These are phyloP conservation scores for Hartigia nigra DNA, from an alignment of 2,888 invertebrate genomes.

Conservation along the genomic window DNA sequence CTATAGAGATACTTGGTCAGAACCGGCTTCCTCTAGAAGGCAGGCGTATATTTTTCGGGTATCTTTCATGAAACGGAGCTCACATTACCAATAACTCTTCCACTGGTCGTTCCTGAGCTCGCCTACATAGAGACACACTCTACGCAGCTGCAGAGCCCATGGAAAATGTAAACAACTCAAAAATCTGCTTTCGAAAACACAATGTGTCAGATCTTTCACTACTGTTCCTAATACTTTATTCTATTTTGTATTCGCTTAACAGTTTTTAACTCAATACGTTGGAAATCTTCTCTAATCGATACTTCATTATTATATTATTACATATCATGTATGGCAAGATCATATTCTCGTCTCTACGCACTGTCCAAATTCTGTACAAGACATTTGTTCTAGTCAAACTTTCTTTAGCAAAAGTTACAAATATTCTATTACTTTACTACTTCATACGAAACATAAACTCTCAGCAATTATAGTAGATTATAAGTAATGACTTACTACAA, in stretches of 20 bases:
- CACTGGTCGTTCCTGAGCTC: constrained; percentile 1
- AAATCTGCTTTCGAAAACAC: neutral
- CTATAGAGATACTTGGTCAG: neutral
- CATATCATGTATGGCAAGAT: neutral
- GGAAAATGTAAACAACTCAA: constrained; percentile 19
- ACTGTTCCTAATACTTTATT: neutral
- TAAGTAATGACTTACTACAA: neutral
- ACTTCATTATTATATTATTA: neutral
- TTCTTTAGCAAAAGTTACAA: neutral
- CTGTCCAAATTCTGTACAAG: neutral
- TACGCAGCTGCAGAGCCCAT: constrained; percentile 15
- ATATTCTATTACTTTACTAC: neutral
- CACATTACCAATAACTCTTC: neutral
- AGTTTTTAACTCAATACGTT: neutral
- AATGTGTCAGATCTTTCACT: neutral
- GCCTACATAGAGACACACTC: neutral
- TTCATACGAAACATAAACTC: neutral
- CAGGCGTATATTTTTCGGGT: constrained; percentile 17
- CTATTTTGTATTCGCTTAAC: neutral
- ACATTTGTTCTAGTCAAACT: neutral
- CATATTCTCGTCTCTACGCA: neutral
- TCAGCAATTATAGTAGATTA: neutral
- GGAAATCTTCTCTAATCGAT: neutral
- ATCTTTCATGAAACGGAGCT: constrained; percentile 6
- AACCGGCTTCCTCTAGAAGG: constrained; percentile 1